Evolutionary conservation across 2,888 invertebrate genomes (phyloP), one percentile per base, ranked within the genome.

Genomic region (Gisinianus flammeolus): DNA sequence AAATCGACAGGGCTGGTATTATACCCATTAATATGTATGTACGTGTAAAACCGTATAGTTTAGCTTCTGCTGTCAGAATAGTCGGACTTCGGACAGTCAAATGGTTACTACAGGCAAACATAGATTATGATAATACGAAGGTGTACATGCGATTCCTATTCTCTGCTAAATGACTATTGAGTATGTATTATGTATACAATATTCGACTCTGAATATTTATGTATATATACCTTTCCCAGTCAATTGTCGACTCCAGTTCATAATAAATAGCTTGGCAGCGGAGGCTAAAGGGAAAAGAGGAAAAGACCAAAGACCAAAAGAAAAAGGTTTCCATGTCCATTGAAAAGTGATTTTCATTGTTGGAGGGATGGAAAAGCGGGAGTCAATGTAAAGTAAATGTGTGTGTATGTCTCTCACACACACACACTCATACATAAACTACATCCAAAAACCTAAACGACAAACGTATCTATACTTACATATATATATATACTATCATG

Each of bases 161-260:
- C 58, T 22, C 58, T 22, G 58, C 26, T 58, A 58, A 58, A 58
- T 58, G 58, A 6, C 28, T 66, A 22, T 66, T 66, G 30, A 66
- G 8, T 66, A 26, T 66, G 30, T 24, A 28, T 31, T 8, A 58
- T 58, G 56, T 1, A 58, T 58, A 56, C 56, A 56, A 12, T 22
- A 62, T 10, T 58, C n/a, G 10, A 62, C 16, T 12, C 30, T 26
- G 58, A 24, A 26, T 22, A 67, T 16, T 16, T 19, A 67, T n/a
- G n/a, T n/a, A 31, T 35, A 68, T 68, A 19, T 56, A 68, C 76
- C 76, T 67, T 76, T 76, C 44, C 54, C 67, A 76, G 67, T 76
- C 76, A 76, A 76, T 76, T 76, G 76, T 76, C 76, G 76, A 76
- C 56, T 30, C 22, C 19, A 72, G 58, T 67, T 67, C 31, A 76